Evolutionary conservation across 2,888 invertebrate species (phyloP), one percentile per base, ranked within the genome.

Genomic region (Cetonia aurata): DNA sequence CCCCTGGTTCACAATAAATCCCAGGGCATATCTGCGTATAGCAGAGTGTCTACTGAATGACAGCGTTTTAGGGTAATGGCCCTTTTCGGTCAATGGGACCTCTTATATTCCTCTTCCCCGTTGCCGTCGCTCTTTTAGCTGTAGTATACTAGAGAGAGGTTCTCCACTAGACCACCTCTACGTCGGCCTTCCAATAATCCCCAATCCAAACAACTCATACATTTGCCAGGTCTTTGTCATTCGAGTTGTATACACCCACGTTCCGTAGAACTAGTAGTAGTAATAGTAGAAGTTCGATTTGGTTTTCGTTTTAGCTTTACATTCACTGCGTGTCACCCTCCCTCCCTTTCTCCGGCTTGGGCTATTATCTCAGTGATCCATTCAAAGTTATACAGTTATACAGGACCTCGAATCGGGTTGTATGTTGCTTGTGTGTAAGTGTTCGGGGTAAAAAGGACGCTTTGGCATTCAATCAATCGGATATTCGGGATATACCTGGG

Each of bases 11-110:
- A 73, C 60, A 69, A 71, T 69, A 73, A 74, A 72, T 72, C 69
- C 68, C 71, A 70, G 42, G 62, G 62, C 73, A 56, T 72, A 71
- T 72, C 71, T 72, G 70, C 67, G 59, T 65, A 70, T 70, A 72
- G 71, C 71, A 73, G 73, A 72, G 71, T 70, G 53, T 68, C 71
- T 75, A 50, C 70, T 74, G 69, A 72, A 70, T 69, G 76, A 74
- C 75, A 76, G 76, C 72, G 72, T 73, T 74, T 74, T 72, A 71
- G 74, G 70, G 74, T 74, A 75, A 77, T 76, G 74, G 72, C 48
- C 69, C 71, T 72, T 65, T 65, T 65, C 62, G 69, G 72, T 74
- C 73, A 71, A 73, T 74, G 71, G 69, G 71, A 67, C 68, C 67
- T 37, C 37, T 66, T 65, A 65, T 65, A 65, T 65, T 65, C 50